phyloP scores from a whole-genome alignment of 2,797 vertebrate species.

The Sebastolobus altivelis region DNA sequence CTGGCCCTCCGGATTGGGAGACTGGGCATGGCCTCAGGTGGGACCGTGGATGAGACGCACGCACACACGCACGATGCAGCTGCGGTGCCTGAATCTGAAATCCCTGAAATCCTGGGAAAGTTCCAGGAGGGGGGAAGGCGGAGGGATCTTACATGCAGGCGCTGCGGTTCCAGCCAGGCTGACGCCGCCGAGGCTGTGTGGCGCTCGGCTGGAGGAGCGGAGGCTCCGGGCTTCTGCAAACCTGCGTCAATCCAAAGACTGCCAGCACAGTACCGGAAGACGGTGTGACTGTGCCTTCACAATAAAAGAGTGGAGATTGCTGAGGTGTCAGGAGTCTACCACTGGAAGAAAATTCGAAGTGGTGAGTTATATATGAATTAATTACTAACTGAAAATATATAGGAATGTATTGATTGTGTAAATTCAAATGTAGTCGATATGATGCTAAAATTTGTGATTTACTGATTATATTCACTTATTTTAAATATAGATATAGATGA shows the following conservation, averaged over 20 bases:
- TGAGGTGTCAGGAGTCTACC: neutral
- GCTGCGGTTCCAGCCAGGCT: conserved; percentile 89
- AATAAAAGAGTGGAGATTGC: conserved; percentile 44
- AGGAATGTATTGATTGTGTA: neutral
- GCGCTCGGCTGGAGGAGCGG: conserved; percentile 76
- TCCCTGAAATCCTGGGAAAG: conserved; percentile 79
- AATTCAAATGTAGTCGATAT: neutral
- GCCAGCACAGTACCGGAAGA: conserved; percentile 11
- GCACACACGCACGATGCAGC: neutral
- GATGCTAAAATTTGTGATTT: too few species aligned
- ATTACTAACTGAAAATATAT: neutral
- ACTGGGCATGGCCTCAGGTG: conserved; percentile 58
- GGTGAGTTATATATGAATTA: neutral
- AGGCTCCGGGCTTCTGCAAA: conserved; percentile 70
- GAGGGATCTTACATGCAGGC: conserved; percentile 86
- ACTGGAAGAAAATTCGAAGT: neutral
- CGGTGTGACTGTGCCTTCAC: neutral
- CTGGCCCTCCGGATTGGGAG: neutral
- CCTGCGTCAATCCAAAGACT: conserved; percentile 58
- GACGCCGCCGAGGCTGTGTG: conserved; percentile 87
- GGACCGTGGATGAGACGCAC: neutral
- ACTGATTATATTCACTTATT: too few species aligned
- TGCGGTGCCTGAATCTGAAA: conserved; percentile 41
- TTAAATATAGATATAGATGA: too few species aligned
- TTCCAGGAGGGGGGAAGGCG: conserved; percentile 79